Evolutionary conservation across 2,797 vertebrate species (phyloP), one percentile per base, ranked within the genome.

Genomic region (Epinephelus awoara): DNA sequence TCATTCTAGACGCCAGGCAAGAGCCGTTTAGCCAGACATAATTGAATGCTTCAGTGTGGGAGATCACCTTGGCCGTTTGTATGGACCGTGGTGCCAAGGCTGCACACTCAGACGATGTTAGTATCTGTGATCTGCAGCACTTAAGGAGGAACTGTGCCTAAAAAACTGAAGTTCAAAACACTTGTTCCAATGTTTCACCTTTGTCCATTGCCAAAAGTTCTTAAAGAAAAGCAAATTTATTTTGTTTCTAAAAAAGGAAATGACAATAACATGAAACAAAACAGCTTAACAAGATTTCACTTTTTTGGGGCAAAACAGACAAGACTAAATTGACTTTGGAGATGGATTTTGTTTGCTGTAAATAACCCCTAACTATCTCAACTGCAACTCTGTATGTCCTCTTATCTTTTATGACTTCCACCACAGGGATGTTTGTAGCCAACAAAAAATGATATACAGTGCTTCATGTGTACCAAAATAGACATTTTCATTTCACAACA

Each of bases 1-100:
- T 93, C 89, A 94, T 94, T 90, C 90, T 93, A 93, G 90, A 94
- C 72, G 89, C 89, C 91, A 91, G 91, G 93, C 92, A 94, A 91
- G 90, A 89, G 92, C 90, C 88, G 87, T 93, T 94, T 93, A 92
- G 89, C 83, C 85, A 79, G 84, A 93, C 85, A 90, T 94, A 95
- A 95, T 94, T 95, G 93, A 95, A 94, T 94, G 94, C 90, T 93
- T 94, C 87, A 86, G 89, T 92, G 91, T 89, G 89, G 90, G 89
- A 92, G 88, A 93, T 93, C 89, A 89, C 83, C 89, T 89, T 88
- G 90, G 86, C 88, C 61, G 88, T 78, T 85, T 91, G 76, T 62
- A 71, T 70, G 87, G 79, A 86, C 70, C 57, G 18, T 59, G 55
- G 54, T 87, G 91, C 89, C 93, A 87, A 83, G 70, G 58, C 79